A percentile compares a stretch with the other conserved stretches of the same genome.
These are phyloP conservation scores for Cyphomyrus plagiostoma DNA, from an alignment of 2,113 vertebrate species.

Conservation along the genomic window DNA sequence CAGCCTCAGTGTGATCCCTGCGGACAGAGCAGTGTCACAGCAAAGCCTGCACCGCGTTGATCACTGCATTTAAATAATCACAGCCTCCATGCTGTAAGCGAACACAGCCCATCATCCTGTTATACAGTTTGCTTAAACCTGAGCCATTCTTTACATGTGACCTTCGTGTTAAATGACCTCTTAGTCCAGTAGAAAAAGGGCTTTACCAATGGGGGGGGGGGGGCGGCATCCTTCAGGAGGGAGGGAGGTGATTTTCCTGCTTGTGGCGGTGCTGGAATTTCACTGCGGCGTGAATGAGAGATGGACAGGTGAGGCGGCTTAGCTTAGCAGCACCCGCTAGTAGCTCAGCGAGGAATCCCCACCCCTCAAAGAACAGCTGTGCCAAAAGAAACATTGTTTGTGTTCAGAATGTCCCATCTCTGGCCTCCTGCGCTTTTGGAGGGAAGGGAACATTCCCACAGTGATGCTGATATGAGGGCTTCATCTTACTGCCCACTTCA, in stretches of 20 bases:
- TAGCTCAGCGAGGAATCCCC: slow-evolving; percentile 13
- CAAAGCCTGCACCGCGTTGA: background rate
- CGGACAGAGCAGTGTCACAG: background rate
- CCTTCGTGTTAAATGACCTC: background rate
- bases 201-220: background rate
- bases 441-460: slow-evolving; percentile 1
- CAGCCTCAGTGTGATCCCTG: background rate
- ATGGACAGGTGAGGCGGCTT: slow-evolving; percentile 23
- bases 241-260: slow-evolving; percentile 5
- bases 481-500: background rate
- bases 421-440: background rate
- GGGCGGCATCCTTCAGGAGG: background rate
- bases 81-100: background rate
- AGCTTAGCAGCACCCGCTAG: slow-evolving; percentile 15
- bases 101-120: background rate
- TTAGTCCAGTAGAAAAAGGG: background rate
- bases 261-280: slow-evolving; percentile 22
- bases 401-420: background rate
- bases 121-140: background rate
- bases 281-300: slow-evolving; percentile 31
- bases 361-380: background rate
- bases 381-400: background rate
- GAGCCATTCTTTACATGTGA: background rate
- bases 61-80: background rate
- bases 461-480: slow-evolving; percentile 2